These are phyloP conservation scores for Ovis aries DNA, from an alignment of 2,113 vertebrate genomes.

Conservation along the genomic window ARS-UI_Ramb_v3.0 NC_056068.1:69824001-69824500, in stretches of 20 bases:
- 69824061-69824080: background rate
- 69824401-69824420: background rate
- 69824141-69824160: background rate
- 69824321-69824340: background rate
- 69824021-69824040: background rate
- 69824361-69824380: background rate
- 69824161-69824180: background rate
- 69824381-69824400: background rate
- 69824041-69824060: rapidly evolving
- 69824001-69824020: background rate
- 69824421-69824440: background rate
- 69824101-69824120: background rate
- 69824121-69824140: background rate
- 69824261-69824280: background rate
- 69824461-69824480: background rate
- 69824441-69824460: background rate
- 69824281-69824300: background rate
- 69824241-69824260: background rate
- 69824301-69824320: background rate
- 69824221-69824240: background rate
- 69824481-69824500: background rate
- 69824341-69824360: background rate
- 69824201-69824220: background rate
- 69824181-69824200: background rate
- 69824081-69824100: background rate